Base-by-base conservation (phyloP, 2,113 vertebrate species). In the Mormyrus iriodes region DNA sequence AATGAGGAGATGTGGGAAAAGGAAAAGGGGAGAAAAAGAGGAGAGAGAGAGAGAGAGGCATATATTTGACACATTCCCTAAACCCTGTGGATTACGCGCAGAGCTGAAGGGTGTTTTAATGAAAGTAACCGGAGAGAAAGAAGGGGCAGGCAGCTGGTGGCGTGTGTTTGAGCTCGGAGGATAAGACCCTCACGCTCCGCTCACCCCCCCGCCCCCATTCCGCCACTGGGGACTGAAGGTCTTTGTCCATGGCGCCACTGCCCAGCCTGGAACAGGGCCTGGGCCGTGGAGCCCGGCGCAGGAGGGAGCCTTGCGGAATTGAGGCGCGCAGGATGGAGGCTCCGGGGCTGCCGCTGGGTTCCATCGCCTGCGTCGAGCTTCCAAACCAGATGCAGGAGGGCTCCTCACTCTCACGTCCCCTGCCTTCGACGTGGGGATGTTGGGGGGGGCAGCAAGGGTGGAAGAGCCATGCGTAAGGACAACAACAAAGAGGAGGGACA, bases 101-200 rank as follows among this genome's bases (percentile, higher is more conserved):
- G 89, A 95, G 95, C 94, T 92, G 91, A 86, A 92, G 90, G 94
- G 94, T 92, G 58, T 93, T 94, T 95, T 95, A 95, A 96, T 95
- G 94, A 95, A 96, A 96, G 95, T 94, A 92, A 21, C 88, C 76
- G 79, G 79, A 35, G 88, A 84, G 88, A 95, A 91, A 93, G 95
- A 95, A 94, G 94, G 93, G 94, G 92, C 95, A 94, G 95, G 96
- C 95, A 96, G 96, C 96, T 96, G 95, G 95, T 95, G 95, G 95
- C 94, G 95, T 95, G 95, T 96, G 96, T 96, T 95, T 95, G 95
- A 96, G 95, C 95, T 93, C 93, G 42, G 94, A 95, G 95, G 95
- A 93, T 96, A 96, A 97, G 96, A 96, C 96, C 95, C 94, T 94
- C 92, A 93, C 93, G 91, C 95, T 93, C 90, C 92, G 93, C 92